These are phyloP conservation scores for Poecile atricapillus DNA, from an alignment of 2,113 vertebrate species.

Conservation along the genomic window DNA sequence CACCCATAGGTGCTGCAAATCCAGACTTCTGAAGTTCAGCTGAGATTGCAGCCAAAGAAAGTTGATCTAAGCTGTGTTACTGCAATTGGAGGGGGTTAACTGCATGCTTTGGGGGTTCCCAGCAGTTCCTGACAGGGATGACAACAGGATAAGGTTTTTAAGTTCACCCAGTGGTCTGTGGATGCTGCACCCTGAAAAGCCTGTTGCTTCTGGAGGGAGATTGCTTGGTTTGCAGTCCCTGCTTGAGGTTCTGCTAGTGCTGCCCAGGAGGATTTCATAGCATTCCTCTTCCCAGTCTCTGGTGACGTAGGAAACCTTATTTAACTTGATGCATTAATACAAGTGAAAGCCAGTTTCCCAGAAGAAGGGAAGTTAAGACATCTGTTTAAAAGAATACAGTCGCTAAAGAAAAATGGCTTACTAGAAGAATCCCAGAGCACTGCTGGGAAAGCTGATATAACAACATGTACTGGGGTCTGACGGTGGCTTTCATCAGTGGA, in stretches of 20 bases:
- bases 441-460: conserved; percentile 19
- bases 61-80: neutral
- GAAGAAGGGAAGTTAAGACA: conserved; percentile 38
- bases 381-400: conserved; percentile 27
- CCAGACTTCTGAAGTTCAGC: neutral
- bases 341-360: conserved; percentile 31
- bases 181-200: neutral
- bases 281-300: neutral
- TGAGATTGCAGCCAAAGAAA: neutral
- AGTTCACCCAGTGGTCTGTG: neutral
- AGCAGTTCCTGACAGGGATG: neutral
- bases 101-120: rapidly evolving
- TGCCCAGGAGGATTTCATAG: neutral
- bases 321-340: conserved; percentile 22
- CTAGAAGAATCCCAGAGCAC: conserved; percentile 20
- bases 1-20: neutral
- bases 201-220: neutral
- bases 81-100: neutral
- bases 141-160: neutral
- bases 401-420: conserved; percentile 31
- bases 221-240: neutral
- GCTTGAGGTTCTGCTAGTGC: neutral
- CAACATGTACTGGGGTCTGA: neutral
- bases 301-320: neutral
- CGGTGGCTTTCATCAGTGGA: neutral